Base-by-base conservation (phyloP, 2,888 invertebrate species). In the Mythimna pallens region DNA sequence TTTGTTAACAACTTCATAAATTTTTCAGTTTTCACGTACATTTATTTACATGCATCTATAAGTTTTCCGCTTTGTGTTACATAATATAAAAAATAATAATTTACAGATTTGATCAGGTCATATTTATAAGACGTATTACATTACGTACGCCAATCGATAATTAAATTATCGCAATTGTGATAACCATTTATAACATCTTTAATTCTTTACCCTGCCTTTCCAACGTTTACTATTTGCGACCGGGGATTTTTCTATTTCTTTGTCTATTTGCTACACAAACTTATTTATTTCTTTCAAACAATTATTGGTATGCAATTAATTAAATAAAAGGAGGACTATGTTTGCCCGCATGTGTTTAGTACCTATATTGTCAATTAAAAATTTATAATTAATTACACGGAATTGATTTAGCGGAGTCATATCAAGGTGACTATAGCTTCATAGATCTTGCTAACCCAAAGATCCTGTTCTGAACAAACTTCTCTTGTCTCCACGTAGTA, bases 111-210 rank as follows among this genome's bases (percentile, higher is more conserved):
- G 75, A 73, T 78, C 73, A 68, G 40, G 58, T 40, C 25, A 68
- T 59, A 69, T 65, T 73, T 65, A 69, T 64, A 78, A 63, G 57
- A 75, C 76, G 70, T 47, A 47, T 17, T 47, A 47, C 65, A 83
- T 64, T 64, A 59, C 43, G 59, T 80, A 78, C 83, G 84, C 78
- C 66, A 55, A 58, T 73, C 70, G 82, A 84, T 88, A 87, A 88
- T 86, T 83, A 65, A 82, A 84, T 89, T 87, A 87, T 88, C 88
- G 59, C 69, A 66, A 34, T 83, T 75, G 78, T 78, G 84, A 85
- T 73, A 73, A 77, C 64, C 14, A 66, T 72, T 70, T 54, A 64
- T 63, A 73, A 54, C 66, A 52, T 62, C 20, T 55, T 62, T 40
- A 73, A 43, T 80, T 65, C 2, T 75, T 64, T 80, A 50, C 17